A percentile compares a stretch with the other conserved stretches of the same genome.
These are phyloP conservation scores for Hylomyscus alleni DNA, from an alignment of 2,797 vertebrate genomes.

Conservation along the genomic window DNA sequence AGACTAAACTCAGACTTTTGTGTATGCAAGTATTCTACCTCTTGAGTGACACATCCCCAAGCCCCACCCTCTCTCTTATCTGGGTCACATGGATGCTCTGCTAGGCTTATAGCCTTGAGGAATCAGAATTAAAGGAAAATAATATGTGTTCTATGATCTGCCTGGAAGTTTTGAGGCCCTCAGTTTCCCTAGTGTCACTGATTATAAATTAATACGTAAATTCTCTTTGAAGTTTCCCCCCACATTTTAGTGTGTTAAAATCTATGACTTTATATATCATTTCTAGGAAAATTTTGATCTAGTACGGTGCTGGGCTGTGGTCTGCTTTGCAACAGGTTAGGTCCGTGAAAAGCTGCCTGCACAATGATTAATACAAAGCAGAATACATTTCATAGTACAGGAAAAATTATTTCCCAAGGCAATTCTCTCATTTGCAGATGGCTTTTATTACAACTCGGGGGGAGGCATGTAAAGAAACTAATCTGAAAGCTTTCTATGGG, in stretches of 20 bases:
- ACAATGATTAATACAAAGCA: slow-evolving; percentile 11
- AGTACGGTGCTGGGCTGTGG: background rate
- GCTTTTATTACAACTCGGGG: background rate
- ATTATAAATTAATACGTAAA: background rate
- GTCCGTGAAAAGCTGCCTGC: background rate
- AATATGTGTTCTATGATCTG: background rate
- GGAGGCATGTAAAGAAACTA: background rate
- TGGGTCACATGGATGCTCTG: background rate
- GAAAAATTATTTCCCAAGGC: slow-evolving; percentile 26
- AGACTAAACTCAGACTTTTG: background rate
- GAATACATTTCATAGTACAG: background rate
- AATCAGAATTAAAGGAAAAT: background rate
- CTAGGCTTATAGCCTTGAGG: background rate
- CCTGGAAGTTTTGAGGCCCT: background rate
- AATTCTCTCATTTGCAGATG: background rate
- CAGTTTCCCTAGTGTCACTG: background rate
- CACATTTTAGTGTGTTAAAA: background rate
- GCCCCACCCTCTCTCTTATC: background rate
- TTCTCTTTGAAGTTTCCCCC: background rate
- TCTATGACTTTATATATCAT: background rate
- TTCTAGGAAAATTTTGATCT: background rate
- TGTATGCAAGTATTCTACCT: background rate
- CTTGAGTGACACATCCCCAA: background rate
- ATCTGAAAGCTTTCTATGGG: background rate
- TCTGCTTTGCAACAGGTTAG: background rate